phyloP scores from a whole-genome alignment of 2,113 vertebrate genomes.

The Ibidorhyncha struthersii region DNA sequence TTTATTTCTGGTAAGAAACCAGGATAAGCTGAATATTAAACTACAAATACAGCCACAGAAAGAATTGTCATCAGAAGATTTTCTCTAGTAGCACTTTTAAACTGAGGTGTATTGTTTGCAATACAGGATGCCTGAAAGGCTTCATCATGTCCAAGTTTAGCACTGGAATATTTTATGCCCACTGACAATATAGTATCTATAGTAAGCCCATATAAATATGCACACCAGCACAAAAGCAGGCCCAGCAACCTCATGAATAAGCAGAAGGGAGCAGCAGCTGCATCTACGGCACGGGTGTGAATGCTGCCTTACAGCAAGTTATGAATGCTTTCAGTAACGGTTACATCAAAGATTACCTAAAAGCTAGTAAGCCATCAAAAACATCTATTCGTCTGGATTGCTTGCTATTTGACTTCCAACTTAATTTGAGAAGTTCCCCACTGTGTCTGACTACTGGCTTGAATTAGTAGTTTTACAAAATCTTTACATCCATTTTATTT shows the following conservation, averaged over 20 bases:
- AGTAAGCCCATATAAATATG: rapidly evolving
- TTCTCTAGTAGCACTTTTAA: neutral
- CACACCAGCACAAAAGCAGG: neutral
- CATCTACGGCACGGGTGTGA: neutral
- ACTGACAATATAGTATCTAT: rapidly evolving
- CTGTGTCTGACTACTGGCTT: neutral
- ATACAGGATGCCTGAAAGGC: neutral
- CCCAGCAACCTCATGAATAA: neutral
- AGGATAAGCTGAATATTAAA: neutral
- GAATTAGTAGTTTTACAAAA: neutral
- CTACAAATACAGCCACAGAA: neutral
- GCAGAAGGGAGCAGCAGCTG: neutral
- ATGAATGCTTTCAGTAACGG: neutral
- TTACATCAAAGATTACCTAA: neutral
- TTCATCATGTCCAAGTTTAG: neutral
- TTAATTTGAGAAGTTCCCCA: neutral
- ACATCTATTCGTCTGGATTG: neutral
- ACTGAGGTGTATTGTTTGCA: too few relatives aligned
- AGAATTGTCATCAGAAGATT: neutral
- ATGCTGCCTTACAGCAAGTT: neutral
- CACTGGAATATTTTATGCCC: neutral
- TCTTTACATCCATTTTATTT: neutral
- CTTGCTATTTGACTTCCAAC: neutral
- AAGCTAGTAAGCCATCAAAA: neutral
- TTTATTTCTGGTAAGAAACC: neutral